phyloP scores from a whole-genome alignment of 2,113 vertebrate genomes.

The Chiloscyllium plagiosum region DNA sequence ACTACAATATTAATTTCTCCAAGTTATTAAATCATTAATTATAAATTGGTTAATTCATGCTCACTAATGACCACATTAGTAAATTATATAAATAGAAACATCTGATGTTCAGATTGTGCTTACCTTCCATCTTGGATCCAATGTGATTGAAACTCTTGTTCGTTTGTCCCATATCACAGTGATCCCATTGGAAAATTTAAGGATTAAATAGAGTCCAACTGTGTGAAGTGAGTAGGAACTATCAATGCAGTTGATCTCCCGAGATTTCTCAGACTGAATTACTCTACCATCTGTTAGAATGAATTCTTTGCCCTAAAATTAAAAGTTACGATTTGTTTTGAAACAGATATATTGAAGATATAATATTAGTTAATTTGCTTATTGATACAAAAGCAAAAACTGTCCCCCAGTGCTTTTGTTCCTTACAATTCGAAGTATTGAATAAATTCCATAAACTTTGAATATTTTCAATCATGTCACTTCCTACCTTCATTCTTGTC shows the following conservation, averaged over 20 bases:
- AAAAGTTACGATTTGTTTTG: background rate
- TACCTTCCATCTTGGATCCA: constrained; percentile 61
- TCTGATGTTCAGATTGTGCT: constrained; percentile 39
- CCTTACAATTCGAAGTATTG: too few relatives aligned
- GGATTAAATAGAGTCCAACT: constrained; percentile 65
- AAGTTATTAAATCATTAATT: background rate
- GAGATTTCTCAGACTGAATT: constrained; percentile 25
- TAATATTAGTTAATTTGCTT: too few relatives aligned
- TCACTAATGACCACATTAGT: background rate
- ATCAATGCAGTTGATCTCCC: background rate
- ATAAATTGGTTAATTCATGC: background rate
- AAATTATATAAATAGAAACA: background rate
- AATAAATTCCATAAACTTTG: too few relatives aligned
- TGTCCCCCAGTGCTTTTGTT: background rate
- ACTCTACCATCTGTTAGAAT: constrained; percentile 51
- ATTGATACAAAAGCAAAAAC: background rate
- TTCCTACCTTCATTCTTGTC: background rate
- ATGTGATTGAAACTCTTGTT: constrained; percentile 59
- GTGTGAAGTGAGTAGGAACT: constrained; percentile 55
- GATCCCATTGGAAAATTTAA: constrained; percentile 56
- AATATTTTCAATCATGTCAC: background rate
- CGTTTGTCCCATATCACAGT: constrained; percentile 74
- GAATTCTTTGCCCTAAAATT: constrained; percentile 47
- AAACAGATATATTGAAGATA: background rate
- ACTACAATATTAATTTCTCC: background rate